Evolutionary conservation across 2,113 vertebrate species (phyloP).

Genomic region (Phylloscopus trochilus): DNA sequence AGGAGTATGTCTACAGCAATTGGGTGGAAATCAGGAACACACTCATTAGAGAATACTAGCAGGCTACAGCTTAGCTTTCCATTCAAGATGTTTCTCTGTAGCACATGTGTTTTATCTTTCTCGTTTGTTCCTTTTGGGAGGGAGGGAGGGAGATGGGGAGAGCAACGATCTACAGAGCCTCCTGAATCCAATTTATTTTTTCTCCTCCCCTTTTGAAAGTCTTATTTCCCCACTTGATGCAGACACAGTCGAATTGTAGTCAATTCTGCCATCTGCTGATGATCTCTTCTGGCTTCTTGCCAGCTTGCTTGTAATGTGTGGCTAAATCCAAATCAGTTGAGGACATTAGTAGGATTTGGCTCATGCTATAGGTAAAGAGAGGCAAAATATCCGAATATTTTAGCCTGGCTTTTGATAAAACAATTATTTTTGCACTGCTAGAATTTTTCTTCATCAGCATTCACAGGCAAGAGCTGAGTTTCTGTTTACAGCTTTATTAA

Average conservation of each 20-base stretch:
- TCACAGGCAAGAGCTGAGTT: not conserved
- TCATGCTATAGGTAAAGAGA: not conserved
- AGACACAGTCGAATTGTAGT: not conserved
- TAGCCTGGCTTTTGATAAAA: not conserved
- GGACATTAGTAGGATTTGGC: not conserved
- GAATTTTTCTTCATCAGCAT: not conserved
- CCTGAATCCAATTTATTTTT: not conserved
- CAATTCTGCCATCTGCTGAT: conserved; percentile 57
- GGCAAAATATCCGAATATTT: not conserved
- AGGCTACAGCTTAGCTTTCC: not conserved
- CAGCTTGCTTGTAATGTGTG: not conserved
- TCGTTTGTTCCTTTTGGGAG: not conserved
- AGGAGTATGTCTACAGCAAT: not conserved
- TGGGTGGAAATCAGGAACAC: not conserved
- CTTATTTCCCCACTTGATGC: not conserved
- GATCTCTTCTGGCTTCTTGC: conserved; percentile 10
- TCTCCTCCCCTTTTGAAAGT: not conserved
- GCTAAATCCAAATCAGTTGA: not conserved
- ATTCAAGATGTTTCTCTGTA: not conserved
- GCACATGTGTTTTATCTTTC: not conserved
- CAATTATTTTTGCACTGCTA: not conserved
- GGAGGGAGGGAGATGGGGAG: not conserved
- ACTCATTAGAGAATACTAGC: not conserved
- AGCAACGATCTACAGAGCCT: not conserved
- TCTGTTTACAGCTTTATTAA: not conserved